phyloP scores from a whole-genome alignment of 2,888 invertebrate genomes.

The Tetanocera ferruginea region DNA sequence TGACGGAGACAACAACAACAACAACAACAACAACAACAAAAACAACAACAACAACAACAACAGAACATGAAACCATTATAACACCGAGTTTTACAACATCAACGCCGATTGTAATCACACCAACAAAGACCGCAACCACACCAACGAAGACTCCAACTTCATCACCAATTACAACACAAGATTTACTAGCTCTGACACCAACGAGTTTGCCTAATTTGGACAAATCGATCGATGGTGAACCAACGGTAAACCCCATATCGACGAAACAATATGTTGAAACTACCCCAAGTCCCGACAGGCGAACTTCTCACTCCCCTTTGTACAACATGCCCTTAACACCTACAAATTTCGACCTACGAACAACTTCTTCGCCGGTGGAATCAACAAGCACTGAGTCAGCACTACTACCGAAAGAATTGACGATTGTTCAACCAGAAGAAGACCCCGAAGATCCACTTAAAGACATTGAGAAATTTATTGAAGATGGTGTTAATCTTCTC shows the following conservation, averaged over 20 bases:
- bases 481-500: conserved; percentile 64
- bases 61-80: too few relatives aligned
- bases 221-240: too few relatives aligned
- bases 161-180: background rate
- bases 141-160: background rate
- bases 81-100: too few relatives aligned
- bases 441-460: conserved; percentile 60
- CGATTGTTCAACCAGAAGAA: conserved; percentile 47
- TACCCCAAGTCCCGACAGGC: too few relatives aligned
- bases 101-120: background rate
- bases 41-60: background rate
- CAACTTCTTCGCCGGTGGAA: background rate
- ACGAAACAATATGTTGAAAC: too few relatives aligned
- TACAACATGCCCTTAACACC: conserved; percentile 7
- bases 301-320: too few relatives aligned
- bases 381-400: background rate
- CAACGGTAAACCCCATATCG: too few relatives aligned
- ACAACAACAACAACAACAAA: background rate
- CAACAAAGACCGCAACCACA: background rate
- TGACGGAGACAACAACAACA: background rate
- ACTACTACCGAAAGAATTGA: background rate
- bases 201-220: background rate
- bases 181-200: background rate
- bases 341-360: background rate
- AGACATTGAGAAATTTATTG: conserved; percentile 67